Percentiles rank a stretch among this genome's conserved stretches.
Conservation (phyloP, 2,113 vertebrate species). For the Podarcis muralis region DNA sequence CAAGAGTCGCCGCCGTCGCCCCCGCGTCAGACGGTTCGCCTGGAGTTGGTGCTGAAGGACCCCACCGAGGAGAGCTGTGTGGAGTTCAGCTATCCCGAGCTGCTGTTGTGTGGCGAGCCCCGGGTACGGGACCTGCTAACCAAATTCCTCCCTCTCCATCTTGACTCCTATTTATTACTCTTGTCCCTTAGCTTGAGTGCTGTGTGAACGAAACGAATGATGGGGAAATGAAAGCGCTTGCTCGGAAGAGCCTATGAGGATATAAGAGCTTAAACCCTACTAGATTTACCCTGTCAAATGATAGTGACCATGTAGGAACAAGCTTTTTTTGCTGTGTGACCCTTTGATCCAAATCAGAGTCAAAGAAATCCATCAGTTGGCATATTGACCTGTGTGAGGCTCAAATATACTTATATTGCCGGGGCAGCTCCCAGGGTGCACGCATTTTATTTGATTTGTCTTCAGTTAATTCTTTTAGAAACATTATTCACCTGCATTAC, state of each 20-base stretch:
- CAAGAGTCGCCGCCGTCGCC: conserved; percentile 65
- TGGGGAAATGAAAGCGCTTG: not conserved
- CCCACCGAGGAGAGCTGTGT: conserved; percentile 90
- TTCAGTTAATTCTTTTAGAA: not conserved
- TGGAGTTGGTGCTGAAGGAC: conserved; percentile 89
- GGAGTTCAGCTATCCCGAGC: conserved; percentile 95
- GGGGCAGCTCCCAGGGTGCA: not conserved
- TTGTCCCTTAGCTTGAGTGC: not conserved
- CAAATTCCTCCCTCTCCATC: not conserved
- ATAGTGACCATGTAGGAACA: not conserved
- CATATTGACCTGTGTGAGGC: not conserved
- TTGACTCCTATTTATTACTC: not conserved
- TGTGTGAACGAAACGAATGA: not conserved
- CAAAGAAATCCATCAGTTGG: not conserved
- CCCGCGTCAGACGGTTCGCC: conserved; percentile 83
- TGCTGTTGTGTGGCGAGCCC: conserved; percentile 82
- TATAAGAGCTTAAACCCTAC: not conserved
- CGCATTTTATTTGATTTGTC: not conserved
- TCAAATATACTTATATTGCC: not conserved
- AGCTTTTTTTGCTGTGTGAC: not conserved
- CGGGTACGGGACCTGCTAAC: conserved; percentile 69
- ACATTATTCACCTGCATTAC: not conserved
- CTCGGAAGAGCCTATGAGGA: not conserved
- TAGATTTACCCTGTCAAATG: not conserved
- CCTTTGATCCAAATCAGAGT: not conserved